phyloP scores from a whole-genome alignment of 2,888 invertebrate genomes.

The Tricholauxania praeusta region DNA sequence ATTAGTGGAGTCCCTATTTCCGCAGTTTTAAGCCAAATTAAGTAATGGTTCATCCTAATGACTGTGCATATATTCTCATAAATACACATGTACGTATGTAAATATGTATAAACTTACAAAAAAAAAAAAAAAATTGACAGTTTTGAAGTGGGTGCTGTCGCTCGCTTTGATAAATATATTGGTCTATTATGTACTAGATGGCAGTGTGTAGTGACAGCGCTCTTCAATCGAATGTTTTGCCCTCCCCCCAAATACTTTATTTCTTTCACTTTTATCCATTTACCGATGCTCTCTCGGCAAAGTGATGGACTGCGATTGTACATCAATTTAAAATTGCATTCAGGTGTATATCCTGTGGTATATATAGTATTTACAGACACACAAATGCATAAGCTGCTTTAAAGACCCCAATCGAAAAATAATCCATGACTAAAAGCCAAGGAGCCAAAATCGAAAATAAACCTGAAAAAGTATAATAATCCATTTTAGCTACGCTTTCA shows the following conservation, averaged over 20 bases:
- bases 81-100: neutral
- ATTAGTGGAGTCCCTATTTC: no score
- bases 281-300: neutral
- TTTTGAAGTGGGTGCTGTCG: slow-evolving; percentile 33
- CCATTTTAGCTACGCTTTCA: no score
- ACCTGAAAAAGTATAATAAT: no score
- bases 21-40: no score
- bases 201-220: neutral
- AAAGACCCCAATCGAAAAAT: no score
- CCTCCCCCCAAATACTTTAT: neutral
- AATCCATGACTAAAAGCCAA: no score
- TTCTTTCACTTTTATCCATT: neutral
- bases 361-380: neutral
- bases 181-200: neutral
- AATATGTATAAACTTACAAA: neutral
- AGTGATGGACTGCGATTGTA: slow-evolving; percentile 31
- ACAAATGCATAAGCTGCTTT: no score
- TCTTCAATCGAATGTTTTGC: neutral
- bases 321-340: slow-evolving; percentile 31
- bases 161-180: slow-evolving; percentile 20
- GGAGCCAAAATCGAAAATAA: no score
- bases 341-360: neutral
- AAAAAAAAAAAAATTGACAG: slow-evolving; percentile 30
- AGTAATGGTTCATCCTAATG: no score
- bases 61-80: no score